Base-by-base conservation (phyloP, 2,888 invertebrate species). In the Scaptomyza flava region DNA sequence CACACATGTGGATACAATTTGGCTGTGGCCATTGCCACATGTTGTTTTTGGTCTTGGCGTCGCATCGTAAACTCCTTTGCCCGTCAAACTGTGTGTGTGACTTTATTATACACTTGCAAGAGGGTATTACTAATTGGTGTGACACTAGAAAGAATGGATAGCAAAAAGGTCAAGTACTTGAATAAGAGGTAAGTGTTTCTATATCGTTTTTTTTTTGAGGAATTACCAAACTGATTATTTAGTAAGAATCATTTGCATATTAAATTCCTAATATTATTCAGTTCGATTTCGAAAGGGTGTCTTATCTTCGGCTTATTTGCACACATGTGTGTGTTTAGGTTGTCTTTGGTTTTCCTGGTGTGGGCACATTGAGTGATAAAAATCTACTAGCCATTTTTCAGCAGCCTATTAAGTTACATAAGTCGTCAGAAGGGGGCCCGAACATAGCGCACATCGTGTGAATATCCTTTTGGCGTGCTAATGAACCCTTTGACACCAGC, bases 1-100 rank as follows among this genome's bases (percentile, higher is more conserved):
- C 84, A 83, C 83, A 84, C 85, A 85, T 84, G 87, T 85, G 85
- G 79, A 79, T 84, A 66, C 84, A 87, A 87, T 87, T 87, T 84
- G 82, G 80, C 78, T 72, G 77, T 63, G 78, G 82, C 69, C 69
- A 78, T 81, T 77, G 84, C 84, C 86, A 87, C 88, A 87, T 86
- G 86, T 79, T 84, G 79, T 77, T 77, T 65, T 77, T 67, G 80
- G 80, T 74, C 67, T 65, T 33, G 57, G 57, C 70, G 45, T 53
- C 73, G 72, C 73, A 68, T 65, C 68, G 64, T 61, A 72, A 75
- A 75, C 74, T 75, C 72, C 81, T 72, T 72, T 42, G 58, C 63
- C 43, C 50, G 41, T 52, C 38, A 51, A 64, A 47, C 50, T 50
- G 52, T 63, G 34, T 60, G 33, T 52, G 33, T 63, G 36, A 36